Conservation (phyloP, 64 coral and sea anemone genomes). For the Stylophora pistillata region DNA sequence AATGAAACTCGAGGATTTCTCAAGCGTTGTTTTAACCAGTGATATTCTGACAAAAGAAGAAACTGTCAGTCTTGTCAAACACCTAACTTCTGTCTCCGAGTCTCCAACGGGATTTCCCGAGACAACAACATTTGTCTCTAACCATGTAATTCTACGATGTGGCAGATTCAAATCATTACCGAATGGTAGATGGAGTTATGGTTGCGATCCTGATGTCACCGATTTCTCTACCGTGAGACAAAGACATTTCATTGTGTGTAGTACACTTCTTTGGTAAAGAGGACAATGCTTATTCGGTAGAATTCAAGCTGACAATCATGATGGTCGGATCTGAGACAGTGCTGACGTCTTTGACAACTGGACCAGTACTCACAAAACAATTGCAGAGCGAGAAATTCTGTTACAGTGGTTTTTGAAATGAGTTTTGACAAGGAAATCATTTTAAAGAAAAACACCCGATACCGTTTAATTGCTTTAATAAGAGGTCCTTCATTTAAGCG, state of each 20-base stretch:
- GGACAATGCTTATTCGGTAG: neutral
- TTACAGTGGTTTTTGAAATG: neutral
- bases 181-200: neutral
- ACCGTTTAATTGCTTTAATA: neutral
- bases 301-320: too few relatives aligned
- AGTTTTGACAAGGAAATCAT: neutral
- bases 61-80: neutral
- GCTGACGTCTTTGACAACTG: neutral
- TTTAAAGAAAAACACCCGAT: neutral
- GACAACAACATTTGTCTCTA: neutral
- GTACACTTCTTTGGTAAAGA: neutral
- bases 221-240: neutral
- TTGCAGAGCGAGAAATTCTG: neutral
- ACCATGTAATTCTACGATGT: neutral
- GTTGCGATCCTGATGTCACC: neutral
- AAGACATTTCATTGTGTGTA: neutral
- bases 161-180: neutral
- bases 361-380: neutral
- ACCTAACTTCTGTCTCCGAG: neutral
- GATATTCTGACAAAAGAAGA: neutral
- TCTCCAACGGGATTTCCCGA: neutral
- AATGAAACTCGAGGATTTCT: neutral
- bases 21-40: neutral
- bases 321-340: rapidly evolving
- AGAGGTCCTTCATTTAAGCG: neutral